Base-by-base conservation (phyloP, 92 coral and sea anemone genomes). In the Virgularia gustaviana region DNA sequence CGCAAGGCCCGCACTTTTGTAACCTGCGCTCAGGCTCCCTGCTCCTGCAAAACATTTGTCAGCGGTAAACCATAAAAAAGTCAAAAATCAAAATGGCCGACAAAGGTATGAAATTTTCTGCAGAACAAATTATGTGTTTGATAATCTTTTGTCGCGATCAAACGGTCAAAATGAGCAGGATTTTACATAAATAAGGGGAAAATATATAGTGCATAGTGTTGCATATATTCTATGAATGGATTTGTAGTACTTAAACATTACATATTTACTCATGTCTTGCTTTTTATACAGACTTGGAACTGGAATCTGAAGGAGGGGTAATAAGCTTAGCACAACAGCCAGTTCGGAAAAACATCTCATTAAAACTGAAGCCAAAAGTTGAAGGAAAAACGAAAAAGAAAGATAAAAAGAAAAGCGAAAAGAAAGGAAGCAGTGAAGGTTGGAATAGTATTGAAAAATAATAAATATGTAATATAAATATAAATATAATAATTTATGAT, bases 321-420 rank as follows among this genome's bases (percentile, higher is more conserved):
- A 78, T 75, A 23, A 90, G 82, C 12, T 70, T 87, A 7, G 70
- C 96, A 0, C 84, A 89, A 6, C 87, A 89, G 74, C 83, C 90
- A 37, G 96, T 89, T 31, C 81, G 96, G 42, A 72, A 84, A 32
- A 89, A 86, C 54, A 89, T 86, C 34, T 89, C 96, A 2, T 76
- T 89, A 33, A 89, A 89, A 72, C 83, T 89, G 4, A 89, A 89
- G 57, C 76, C 96, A 4, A 89, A 89, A 71, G 54, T 57, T 36
- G 70, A 70, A 43, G 88, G 83, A 20, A 88, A 86, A 61, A 63
- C 79, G 24, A 88, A 88, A 84, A 88, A 88, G 71, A 88, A 88
- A 61, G 89, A 88, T 41, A 79, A 76, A 35, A 84, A 88, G 70
- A 81, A 75, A 56, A 38, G 81, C 22, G 96, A 86, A 20, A 86